These are phyloP conservation scores for Synaphobranchus kaupii DNA, from an alignment of 2,797 vertebrate genomes.

Conservation along the genomic window DNA sequence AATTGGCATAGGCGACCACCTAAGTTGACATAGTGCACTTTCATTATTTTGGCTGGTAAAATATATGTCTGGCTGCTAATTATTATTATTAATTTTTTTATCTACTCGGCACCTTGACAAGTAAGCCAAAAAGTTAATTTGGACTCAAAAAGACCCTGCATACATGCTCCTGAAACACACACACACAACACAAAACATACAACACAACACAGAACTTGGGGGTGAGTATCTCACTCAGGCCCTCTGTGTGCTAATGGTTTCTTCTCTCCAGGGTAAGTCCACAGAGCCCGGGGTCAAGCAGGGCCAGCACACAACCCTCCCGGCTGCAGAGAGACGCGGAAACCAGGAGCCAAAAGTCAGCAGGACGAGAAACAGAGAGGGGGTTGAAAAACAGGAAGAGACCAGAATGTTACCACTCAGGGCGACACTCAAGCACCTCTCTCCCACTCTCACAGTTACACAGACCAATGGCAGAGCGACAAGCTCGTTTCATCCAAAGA, in stretches of 20 bases:
- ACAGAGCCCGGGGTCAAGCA: constrained; percentile 55
- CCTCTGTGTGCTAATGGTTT: constrained; percentile 41
- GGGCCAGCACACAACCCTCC: constrained; percentile 66
- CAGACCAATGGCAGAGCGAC: constrained; percentile 40
- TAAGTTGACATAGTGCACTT: too few relatives aligned
- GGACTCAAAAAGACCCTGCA: too few relatives aligned
- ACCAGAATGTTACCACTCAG: constrained; percentile 50
- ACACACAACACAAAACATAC: not conserved
- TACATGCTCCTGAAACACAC: too few relatives aligned
- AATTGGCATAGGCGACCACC: too few relatives aligned
- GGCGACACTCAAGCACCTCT: constrained; percentile 8
- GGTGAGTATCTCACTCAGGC: constrained; percentile 41
- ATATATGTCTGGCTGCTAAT: too few relatives aligned
- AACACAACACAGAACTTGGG: constrained; percentile 42
- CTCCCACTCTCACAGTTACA: not conserved
- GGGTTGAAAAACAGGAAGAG: constrained; percentile 67
- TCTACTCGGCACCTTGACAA: too few relatives aligned
- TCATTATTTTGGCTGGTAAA: too few relatives aligned
- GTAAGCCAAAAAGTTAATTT: too few relatives aligned
- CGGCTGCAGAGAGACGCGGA: constrained; percentile 53
- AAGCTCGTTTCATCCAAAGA: not conserved
- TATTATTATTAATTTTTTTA: too few relatives aligned
- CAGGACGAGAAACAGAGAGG: constrained; percentile 50
- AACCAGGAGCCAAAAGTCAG: constrained; percentile 59
- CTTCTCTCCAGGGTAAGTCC: constrained; percentile 49